phyloP scores from a whole-genome alignment of 2,113 vertebrate species.

The Antechinus flavipes region DNA sequence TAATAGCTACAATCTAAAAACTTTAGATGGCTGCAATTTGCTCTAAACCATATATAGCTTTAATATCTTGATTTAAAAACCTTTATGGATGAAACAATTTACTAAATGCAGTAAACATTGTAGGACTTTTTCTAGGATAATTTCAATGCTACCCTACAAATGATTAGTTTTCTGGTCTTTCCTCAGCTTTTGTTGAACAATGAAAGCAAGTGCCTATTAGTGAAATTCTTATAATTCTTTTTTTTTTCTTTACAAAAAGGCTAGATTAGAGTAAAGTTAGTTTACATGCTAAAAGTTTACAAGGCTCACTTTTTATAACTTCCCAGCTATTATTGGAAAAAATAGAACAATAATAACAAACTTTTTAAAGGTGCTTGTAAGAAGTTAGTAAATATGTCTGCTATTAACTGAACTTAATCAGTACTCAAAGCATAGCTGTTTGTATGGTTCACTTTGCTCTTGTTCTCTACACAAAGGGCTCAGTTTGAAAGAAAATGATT shows the following conservation, averaged over 20 bases:
- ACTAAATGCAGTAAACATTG: not conserved
- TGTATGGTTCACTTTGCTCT: conserved; percentile 32
- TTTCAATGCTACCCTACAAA: not conserved
- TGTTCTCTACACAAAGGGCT: conserved; percentile 22
- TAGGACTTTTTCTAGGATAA: not conserved
- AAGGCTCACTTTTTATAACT: conserved; percentile 21
- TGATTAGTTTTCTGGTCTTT: not conserved
- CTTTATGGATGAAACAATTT: not conserved
- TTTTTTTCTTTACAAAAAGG: conserved; percentile 32
- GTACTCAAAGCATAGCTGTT: conserved; percentile 36
- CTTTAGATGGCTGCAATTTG: not conserved
- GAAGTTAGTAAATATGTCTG: conserved; percentile 19
- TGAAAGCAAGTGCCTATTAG: not conserved
- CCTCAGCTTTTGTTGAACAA: not conserved
- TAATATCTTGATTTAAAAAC: not conserved
- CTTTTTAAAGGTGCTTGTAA: conserved; percentile 6
- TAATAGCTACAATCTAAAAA: not conserved
- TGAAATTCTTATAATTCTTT: conserved; percentile 22
- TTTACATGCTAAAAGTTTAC: conserved; percentile 7
- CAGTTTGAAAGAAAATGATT: conserved; percentile 28
- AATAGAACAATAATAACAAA: conserved; percentile 22
- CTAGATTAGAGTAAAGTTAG: conserved; percentile 42
- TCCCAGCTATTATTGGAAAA: not conserved
- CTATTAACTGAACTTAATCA: conserved; percentile 29
- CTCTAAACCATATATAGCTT: not conserved